Base-by-base conservation (phyloP, 1,140 invertebrate species). In the Maniola jurtina region DNA sequence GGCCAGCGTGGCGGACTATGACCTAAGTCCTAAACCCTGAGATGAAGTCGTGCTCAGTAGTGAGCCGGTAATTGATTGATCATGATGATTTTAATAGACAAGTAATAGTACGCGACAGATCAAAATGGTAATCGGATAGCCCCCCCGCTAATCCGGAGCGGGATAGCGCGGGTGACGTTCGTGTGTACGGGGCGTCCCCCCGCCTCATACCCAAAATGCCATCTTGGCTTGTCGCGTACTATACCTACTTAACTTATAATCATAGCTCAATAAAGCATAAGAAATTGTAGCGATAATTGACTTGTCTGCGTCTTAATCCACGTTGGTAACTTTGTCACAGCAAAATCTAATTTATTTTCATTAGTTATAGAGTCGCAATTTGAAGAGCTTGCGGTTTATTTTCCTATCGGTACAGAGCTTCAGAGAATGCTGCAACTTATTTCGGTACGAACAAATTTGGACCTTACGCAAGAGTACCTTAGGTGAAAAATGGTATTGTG, bases 321-420 rank as follows among this genome's bases (percentile, higher is more conserved):
- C 6, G n/a, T 1, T 36, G 13, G 33, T 45, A 40, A 35, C 59
- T 50, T 62, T 68, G 56, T 61, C 60, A 59, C 47, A n/a, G 45
- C 34, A 68, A 36, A 57, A 50, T 25, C 25, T 2, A 35, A 35
- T 45, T 34, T 68, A 34, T 47, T 64, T 33, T 33, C 10, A 15
- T 50, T 14, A 13, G 2, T 14, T 13, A 35, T 61, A 61, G 45
- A 50, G 59, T 50, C 47, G 14, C 14, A 9, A 16, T 52, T 25
- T 16, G 3, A 52, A 52, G 5, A 52, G 7, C 42, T 45, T 45
- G 42, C 14, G 15, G 48, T 52, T 52, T 25, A 16, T 25, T 52
- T 10, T 52, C 48, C 7, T 15, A 52, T 13, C 9, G 7, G 15
- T 52, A 25, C 16, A 52, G 14, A 52, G 7, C 10, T 16, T 52